Percentiles rank a stretch among this genome's conserved stretches.
phyloP scores from a whole-genome alignment of 2,888 invertebrate species.

The Heliconius aoede region DNA sequence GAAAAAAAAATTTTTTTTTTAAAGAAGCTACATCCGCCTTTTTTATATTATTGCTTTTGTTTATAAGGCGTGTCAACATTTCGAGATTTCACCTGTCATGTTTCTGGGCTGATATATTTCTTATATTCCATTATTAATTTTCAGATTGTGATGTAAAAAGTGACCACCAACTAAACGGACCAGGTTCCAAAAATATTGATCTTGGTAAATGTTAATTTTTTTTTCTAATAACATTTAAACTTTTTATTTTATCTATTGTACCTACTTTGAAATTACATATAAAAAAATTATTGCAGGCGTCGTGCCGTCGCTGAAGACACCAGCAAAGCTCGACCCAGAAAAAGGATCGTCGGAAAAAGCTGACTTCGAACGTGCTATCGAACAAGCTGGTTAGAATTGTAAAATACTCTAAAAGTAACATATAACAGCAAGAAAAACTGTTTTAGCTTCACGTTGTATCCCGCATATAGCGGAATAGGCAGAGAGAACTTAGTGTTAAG shows the following conservation, averaged over 20 bases:
- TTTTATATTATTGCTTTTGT: too few species aligned
- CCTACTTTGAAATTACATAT: background rate
- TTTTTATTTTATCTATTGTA: background rate
- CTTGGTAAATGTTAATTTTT: constrained; percentile 74
- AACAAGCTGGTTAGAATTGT: constrained; percentile 86
- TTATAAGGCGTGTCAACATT: too few species aligned
- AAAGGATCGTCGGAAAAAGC: constrained; percentile 89
- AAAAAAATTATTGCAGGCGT: constrained; percentile 67
- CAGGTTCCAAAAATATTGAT: constrained; percentile 88
- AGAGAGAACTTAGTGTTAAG: too few species aligned
- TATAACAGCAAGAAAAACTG: background rate
- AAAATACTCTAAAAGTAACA: background rate
- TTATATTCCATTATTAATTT: constrained; percentile 52
- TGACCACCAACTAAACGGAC: constrained; percentile 90
- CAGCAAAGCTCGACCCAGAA: constrained; percentile 85
- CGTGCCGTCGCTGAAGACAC: constrained; percentile 82
- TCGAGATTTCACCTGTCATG: background rate
- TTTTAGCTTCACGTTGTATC: too few species aligned
- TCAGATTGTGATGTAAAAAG: constrained; percentile 94
- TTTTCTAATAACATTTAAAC: background rate
- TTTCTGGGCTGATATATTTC: background rate
- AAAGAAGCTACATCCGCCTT: too few species aligned
- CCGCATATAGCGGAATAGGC: too few species aligned
- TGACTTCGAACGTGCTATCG: constrained; percentile 94
- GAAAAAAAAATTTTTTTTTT: too few species aligned